Evolutionary conservation across 2,797 vertebrate genomes (phyloP).

Genomic region (Naso thynnoides): DNA sequence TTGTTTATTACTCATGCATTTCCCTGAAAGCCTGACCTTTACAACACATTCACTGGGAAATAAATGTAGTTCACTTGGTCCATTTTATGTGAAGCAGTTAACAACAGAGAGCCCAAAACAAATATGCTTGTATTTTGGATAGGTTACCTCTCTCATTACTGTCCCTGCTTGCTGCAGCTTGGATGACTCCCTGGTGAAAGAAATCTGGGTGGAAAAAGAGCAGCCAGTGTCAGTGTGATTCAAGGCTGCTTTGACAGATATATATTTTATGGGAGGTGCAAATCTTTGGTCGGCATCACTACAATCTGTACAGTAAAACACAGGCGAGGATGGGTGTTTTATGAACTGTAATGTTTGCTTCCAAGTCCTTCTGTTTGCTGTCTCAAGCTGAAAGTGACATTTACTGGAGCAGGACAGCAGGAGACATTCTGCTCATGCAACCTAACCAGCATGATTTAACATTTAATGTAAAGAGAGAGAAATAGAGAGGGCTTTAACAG

Average conservation of each 20-base stretch:
- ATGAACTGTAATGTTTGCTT: constrained; percentile 5
- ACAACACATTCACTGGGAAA: constrained; percentile 45
- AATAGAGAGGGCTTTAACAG: constrained; percentile 11
- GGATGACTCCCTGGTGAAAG: constrained; percentile 25
- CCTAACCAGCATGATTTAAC: constrained; percentile 35
- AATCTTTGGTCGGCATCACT: constrained; percentile 21
- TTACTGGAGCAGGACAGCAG: constrained; percentile 23
- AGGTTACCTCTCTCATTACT: constrained; percentile 49
- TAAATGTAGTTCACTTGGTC: constrained; percentile 42
- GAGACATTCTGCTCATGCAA: constrained; percentile 17
- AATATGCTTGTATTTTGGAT: constrained; percentile 58
- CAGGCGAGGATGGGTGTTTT: not conserved
- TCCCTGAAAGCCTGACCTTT: constrained; percentile 63
- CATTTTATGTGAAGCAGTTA: constrained; percentile 57
- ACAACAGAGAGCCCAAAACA: constrained; percentile 51
- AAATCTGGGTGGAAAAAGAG: constrained; percentile 25
- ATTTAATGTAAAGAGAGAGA: constrained; percentile 19
- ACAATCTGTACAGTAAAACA: constrained; percentile 17
- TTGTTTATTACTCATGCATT: constrained; percentile 47
- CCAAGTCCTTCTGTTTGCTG: not conserved
- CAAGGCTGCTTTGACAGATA: constrained; percentile 29
- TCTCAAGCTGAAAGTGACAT: constrained; percentile 21
- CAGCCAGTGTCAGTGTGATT: constrained; percentile 14
- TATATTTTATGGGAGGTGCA: constrained; percentile 18
- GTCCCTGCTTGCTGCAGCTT: constrained; percentile 28